Conservation (phyloP, 2,888 invertebrate species). For the Nephrotoma flavescens region DNA sequence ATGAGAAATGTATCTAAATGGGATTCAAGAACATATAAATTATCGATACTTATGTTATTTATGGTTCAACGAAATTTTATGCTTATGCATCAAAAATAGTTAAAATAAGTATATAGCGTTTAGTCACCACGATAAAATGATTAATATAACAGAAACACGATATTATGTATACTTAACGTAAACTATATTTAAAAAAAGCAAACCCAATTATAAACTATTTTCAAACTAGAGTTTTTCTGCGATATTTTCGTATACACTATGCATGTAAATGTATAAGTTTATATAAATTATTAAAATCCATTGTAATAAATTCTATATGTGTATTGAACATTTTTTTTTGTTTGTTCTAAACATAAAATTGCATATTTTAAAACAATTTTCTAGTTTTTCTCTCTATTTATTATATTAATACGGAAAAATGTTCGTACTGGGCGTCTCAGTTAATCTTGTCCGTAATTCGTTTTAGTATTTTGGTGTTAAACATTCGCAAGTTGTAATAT, state of each 20-base stretch:
- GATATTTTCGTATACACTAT: background rate
- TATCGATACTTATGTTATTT: background rate
- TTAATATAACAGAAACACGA: background rate
- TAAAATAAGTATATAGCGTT: background rate
- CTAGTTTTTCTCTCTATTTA: background rate
- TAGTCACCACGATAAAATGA: background rate
- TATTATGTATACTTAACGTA: background rate
- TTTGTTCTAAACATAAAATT: background rate
- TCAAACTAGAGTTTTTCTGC: background rate
- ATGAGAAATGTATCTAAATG: background rate
- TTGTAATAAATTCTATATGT: background rate
- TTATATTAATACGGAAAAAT: background rate
- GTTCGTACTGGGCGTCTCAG: too few species aligned
- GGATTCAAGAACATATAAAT: background rate
- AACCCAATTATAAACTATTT: background rate
- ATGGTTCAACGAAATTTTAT: background rate
- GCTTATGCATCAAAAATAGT: background rate
- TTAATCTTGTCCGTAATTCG: too few species aligned
- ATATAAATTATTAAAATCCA: background rate
- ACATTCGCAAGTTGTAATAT: too few species aligned
- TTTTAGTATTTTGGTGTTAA: too few species aligned
- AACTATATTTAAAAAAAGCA: background rate
- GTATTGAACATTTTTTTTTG: background rate
- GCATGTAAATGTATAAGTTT: background rate
- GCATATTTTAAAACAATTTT: background rate